Conservation (phyloP, 2,113 vertebrate species). For the Ceyx margarethae region DNA sequence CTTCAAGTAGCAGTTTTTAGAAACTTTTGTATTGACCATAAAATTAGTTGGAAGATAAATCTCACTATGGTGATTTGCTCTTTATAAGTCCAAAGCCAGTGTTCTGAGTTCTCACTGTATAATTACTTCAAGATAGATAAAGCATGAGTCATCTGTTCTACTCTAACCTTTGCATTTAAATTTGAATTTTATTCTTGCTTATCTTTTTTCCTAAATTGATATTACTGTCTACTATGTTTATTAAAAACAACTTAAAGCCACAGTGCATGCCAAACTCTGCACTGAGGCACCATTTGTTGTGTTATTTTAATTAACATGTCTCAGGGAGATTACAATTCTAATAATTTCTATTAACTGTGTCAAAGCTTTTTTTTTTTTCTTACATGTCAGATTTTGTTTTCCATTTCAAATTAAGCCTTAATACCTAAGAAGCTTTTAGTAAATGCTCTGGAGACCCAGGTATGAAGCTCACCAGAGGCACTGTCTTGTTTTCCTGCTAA, state of each 20-base stretch:
- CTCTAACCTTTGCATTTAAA: conserved; percentile 67
- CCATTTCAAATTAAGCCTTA: background rate
- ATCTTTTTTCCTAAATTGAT: conserved; percentile 60
- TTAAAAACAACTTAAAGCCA: conserved; percentile 63
- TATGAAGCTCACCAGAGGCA: background rate
- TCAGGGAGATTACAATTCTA: conserved; percentile 26
- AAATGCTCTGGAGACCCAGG: background rate
- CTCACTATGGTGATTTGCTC: conserved; percentile 61
- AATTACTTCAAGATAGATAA: conserved; percentile 67
- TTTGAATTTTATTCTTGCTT: conserved; percentile 62
- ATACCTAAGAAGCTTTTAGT: background rate
- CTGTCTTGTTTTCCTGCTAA: background rate
- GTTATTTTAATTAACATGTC: conserved; percentile 48
- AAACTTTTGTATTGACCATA: conserved; percentile 38
- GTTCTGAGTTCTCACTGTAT: conserved; percentile 55
- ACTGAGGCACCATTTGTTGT: conserved; percentile 6
- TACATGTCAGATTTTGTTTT: conserved; percentile 12
- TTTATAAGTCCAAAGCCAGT: conserved; percentile 46
- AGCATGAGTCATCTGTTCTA: conserved; percentile 54
- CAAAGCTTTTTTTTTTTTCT: background rate
- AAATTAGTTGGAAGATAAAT: conserved; percentile 60
- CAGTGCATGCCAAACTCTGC: conserved; percentile 24
- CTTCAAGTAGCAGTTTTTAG: conserved; percentile 27
- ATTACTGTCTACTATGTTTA: conserved; percentile 60
- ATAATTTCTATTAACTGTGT: conserved; percentile 23